phyloP scores from a whole-genome alignment of 2,797 vertebrate genomes.

The Enteromius paludinosus region DNA sequence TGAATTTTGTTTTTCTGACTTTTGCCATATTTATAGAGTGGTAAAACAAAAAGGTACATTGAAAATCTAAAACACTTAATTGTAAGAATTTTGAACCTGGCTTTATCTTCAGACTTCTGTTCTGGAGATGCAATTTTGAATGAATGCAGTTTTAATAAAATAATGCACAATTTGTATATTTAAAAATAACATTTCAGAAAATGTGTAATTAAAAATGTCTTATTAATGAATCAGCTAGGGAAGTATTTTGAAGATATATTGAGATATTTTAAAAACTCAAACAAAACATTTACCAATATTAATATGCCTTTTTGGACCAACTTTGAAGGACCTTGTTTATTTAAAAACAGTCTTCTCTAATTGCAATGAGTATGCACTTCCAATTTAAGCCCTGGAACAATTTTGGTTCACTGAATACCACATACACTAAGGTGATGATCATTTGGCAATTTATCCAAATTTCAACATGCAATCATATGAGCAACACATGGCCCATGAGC shows the following conservation, averaged over 20 bases:
- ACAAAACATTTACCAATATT: not conserved
- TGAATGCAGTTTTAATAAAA: not conserved
- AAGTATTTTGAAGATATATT: not conserved
- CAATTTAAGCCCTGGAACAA: slow-evolving; percentile 10
- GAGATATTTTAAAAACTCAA: not conserved
- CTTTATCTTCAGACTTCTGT: not conserved
- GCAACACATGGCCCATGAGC: slow-evolving; percentile 28
- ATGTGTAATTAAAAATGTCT: too few relatives aligned
- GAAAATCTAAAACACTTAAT: not conserved
- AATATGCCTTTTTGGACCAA: not conserved
- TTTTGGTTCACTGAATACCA: slow-evolving; percentile 27
- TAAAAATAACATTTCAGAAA: not conserved
- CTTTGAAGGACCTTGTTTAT: not conserved
- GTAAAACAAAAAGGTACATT: not conserved
- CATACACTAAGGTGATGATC: slow-evolving; percentile 22
- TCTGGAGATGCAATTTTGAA: not conserved
- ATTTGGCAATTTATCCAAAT: slow-evolving; percentile 35
- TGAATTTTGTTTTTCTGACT: not conserved
- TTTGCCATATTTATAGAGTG: not conserved
- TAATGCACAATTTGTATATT: not conserved
- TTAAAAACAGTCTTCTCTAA: slow-evolving; percentile 9
- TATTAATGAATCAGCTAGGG: not conserved
- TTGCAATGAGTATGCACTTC: slow-evolving; percentile 14
- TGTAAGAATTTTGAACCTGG: not conserved
- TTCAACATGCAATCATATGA: slow-evolving; percentile 12